Conservation (phyloP, 2,797 vertebrate species). For the Notamacropus eugenii region DNA sequence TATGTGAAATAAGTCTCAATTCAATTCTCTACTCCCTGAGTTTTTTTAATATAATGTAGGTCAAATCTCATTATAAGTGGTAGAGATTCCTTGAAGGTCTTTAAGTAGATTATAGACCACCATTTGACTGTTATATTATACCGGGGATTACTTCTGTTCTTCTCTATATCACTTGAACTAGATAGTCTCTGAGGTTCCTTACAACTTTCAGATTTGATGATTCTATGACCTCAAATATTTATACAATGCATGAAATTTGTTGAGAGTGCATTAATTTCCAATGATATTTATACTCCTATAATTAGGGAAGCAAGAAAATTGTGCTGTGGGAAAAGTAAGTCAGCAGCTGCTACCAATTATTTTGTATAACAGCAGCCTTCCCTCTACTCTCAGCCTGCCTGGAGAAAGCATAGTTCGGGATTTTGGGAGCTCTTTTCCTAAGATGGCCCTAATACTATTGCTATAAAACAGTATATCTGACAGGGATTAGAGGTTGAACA, state of each 20-base stretch:
- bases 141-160: neutral
- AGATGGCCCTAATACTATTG: neutral
- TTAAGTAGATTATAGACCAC: neutral
- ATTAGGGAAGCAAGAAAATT: neutral
- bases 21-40: neutral
- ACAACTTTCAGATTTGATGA: neutral
- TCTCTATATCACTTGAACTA: neutral
- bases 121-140: neutral
- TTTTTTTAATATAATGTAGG: neutral
- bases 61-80: neutral
- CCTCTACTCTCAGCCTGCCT: neutral
- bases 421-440: neutral
- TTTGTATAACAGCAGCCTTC: neutral
- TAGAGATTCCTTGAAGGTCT: neutral
- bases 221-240: neutral
- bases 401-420: neutral
- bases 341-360: neutral
- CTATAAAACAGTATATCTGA: neutral
- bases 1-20: neutral
- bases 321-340: neutral
- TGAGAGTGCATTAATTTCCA: neutral
- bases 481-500: neutral
- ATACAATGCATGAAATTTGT: neutral
- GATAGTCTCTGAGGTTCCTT: neutral
- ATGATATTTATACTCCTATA: neutral